These are phyloP conservation scores for Saccostrea echinata DNA, from an alignment of 1,140 invertebrate genomes.

Conservation along the genomic window DNA sequence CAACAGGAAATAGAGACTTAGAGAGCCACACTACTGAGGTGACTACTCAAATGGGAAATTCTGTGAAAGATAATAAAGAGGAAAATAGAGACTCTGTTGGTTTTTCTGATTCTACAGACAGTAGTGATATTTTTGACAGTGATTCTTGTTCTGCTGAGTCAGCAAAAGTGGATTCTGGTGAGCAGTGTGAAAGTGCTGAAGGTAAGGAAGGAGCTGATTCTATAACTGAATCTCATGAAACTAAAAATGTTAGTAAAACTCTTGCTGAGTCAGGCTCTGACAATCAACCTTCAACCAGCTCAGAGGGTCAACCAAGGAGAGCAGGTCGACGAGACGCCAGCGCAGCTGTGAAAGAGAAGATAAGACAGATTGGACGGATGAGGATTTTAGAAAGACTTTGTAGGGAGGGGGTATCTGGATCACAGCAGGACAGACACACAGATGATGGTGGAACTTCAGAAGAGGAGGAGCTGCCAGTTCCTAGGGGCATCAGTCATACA, in stretches of 20 bases:
- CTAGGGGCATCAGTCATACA: background rate
- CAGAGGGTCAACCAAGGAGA: background rate
- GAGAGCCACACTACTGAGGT: constrained; percentile 55
- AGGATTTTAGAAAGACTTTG: constrained; percentile 18
- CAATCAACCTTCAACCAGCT: background rate
- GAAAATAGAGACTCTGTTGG: constrained; percentile 2
- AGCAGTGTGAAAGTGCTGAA: background rate
- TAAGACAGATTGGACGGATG: constrained; percentile 14
- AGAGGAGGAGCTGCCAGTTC: background rate
- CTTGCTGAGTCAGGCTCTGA: background rate
- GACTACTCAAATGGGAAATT: constrained; percentile 18
- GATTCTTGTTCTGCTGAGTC: constrained; percentile 3
- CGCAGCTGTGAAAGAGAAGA: constrained; percentile 10
- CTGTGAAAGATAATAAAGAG: constrained; percentile 48
- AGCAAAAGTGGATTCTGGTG: background rate
- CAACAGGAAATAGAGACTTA: constrained; percentile 57
- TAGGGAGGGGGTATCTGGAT: background rate
- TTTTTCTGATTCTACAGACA: constrained; percentile 6
- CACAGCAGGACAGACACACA: background rate
- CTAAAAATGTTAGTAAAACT: background rate
- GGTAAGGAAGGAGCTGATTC: background rate
- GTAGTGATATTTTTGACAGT: constrained; percentile 27
- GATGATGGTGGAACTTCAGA: constrained; percentile 1
- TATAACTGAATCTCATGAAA: background rate
- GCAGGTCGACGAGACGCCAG: background rate